Evolutionary conservation across 2,797 vertebrate species (phyloP).

Genomic region (Rhinella marina): DNA sequence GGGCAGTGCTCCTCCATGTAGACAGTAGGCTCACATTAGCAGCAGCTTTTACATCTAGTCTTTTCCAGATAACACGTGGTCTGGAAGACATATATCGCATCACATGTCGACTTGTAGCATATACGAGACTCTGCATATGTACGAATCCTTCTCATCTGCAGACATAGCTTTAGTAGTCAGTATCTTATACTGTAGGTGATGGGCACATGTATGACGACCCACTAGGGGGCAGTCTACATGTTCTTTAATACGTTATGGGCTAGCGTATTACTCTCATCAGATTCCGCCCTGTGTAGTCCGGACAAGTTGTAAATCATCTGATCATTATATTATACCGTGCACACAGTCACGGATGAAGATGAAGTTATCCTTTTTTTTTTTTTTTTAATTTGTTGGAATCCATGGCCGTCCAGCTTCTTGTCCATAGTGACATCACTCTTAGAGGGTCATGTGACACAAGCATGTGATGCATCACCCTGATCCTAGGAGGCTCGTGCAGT

Average conservation of each 20-base stretch:
- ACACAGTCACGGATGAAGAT: not conserved
- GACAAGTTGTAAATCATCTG: too few relatives aligned
- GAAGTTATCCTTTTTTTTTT: too few relatives aligned
- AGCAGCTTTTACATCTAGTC: not conserved
- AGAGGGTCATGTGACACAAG: too few relatives aligned
- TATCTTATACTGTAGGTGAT: not conserved
- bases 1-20: not conserved
- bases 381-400: too few relatives aligned
- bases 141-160: not conserved
- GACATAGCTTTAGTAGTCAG: not conserved
- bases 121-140: too few relatives aligned
- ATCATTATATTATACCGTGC: not conserved
- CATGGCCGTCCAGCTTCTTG: not conserved
- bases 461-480: too few relatives aligned
- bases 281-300: too few relatives aligned
- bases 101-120: too few relatives aligned
- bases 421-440: not conserved
- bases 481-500: too few relatives aligned
- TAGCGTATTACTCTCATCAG: too few relatives aligned
- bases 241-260: too few relatives aligned
- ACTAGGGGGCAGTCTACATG: conserved; percentile 2
- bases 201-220: not conserved
- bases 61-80: not conserved
- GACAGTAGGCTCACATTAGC: not conserved
- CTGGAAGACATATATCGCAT: too few relatives aligned